Evolutionary conservation across 1,140 invertebrate species (phyloP), one percentile per base, ranked within the genome.

Genomic region (Heliconius congener): DNA sequence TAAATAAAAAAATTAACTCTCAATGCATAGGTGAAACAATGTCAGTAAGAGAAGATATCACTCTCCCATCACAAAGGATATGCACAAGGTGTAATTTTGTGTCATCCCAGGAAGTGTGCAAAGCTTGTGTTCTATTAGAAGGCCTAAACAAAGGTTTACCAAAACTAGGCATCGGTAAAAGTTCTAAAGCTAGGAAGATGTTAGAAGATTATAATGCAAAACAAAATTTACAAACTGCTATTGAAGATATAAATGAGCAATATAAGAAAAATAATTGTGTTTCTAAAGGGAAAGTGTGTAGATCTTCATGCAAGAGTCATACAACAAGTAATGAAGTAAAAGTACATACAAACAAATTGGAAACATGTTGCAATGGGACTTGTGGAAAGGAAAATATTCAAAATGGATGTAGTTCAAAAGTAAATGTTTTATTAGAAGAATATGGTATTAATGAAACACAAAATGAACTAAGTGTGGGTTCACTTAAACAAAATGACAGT

Each of bases 51-150:
- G 97, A 97, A 86, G 96, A 96, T 73, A 96, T 98, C 0, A 97
- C 97, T 89, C 95, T 99, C 86, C 98, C 98, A 1, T 95, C 96
- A 42, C 96, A 98, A 89, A 96, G 97, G 86, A 96, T 95, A 77
- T 99, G 99, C 95, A 95, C 94, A 23, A 95, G 97, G 76, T 99
- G 99, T 95, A 97, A 98, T 50, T 99, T 99, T 95, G 98, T 99
- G 5, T 99, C 99, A 3, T 99, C 99, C 86, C 98, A 99, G 93
- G 96, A 97, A 85, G 96, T 99, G 16, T 99, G 99, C 91, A 99
- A 99, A 94, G 99, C 99, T 0, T 99, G 99, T 94, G 96, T 99
- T 3, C 95, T 99, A 73, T 95, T 99, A 8, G 98, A 99, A 95
- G 99, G 99, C 13, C 95, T 99, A 0, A 99, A 99, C 92, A 97